Conservation (phyloP, 1,140 invertebrate species). For the Drosophila erecta region DNA sequence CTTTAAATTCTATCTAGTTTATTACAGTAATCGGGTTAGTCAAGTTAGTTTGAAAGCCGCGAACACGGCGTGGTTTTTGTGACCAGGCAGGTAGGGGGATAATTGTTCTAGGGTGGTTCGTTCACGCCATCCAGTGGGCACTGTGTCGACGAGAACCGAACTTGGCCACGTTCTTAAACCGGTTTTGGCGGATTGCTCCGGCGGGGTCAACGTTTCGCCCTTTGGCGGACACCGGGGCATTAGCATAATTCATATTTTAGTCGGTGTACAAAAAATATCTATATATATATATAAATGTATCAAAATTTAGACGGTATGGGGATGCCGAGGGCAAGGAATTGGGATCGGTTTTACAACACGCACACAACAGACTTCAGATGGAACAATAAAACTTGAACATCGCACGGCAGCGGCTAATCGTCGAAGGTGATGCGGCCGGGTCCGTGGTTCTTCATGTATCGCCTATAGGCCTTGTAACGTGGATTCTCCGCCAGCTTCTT, state of each 20-base stretch:
- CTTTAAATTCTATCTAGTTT: constrained; percentile 42
- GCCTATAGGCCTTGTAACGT: constrained; percentile 91
- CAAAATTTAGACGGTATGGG: constrained; percentile 16
- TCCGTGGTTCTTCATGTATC: constrained; percentile 93
- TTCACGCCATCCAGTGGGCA: constrained; percentile 9
- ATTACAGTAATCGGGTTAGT: constrained; percentile 36
- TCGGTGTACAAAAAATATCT: constrained; percentile 28
- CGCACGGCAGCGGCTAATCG: constrained; percentile 84
- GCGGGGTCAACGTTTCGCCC: constrained; percentile 70
- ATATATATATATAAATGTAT: constrained; percentile 19
- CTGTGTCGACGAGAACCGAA: constrained; percentile 36
- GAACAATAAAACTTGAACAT: constrained; percentile 72
- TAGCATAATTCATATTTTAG: constrained; percentile 35
- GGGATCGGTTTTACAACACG: constrained; percentile 3
- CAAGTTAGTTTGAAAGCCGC: constrained; percentile 9
- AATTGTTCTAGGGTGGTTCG: constrained; percentile 47
- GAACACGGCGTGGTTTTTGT: constrained; percentile 14
- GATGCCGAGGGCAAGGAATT: neutral
- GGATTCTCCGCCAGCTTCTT: constrained; percentile 91
- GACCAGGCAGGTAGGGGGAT: constrained; percentile 8
- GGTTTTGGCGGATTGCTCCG: constrained; percentile 51
- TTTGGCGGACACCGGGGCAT: constrained; percentile 11
- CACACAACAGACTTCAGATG: constrained; percentile 44
- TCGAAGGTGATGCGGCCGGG: constrained; percentile 92
- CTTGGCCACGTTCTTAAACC: constrained; percentile 70